Evolutionary conservation across 1,140 invertebrate species (phyloP), one percentile per base, ranked within the genome.

Genomic region (Plectrocnemia conspersa): DNA sequence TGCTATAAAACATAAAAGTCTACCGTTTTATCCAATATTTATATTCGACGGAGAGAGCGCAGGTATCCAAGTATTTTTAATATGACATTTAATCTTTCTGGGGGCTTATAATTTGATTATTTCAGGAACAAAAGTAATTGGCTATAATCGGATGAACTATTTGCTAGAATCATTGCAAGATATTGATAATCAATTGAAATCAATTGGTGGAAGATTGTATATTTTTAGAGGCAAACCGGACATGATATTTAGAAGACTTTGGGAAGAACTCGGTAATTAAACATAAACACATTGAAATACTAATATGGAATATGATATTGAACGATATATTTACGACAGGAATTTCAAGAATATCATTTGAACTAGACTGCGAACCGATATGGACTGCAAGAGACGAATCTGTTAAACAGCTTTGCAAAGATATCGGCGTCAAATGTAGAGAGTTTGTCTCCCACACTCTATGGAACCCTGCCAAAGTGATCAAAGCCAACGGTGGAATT

Each of bases 11-110:
- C 74, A 81, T 42, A 64, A 52, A n/a, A 65, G 63, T 48, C 63
- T 67, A 24, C 71, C 74, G 0, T 70, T 83, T 56, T 80, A 82
- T 57, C 80, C 83, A 0, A 64, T 88, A 1, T 87, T 85, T 62
- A 84, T 88, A 46, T 86, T 87, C 65, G 84, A 88, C 69, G 84
- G 84, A 41, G 78, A 83, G 66, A 84, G 79, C 55, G 83, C 82
- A 65, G 80, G 80, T 82, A 22, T 36, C 32, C 15, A 57, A 27
- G 52, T 56, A 58, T 52, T 42, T 22, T 42, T 22, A 49, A 55
- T 54, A 4, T 5, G n/a, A 45, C 5, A 25, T 11, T 45, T 3
- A 11, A 11, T 6, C n/a, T 59, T 32, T 21, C 45, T 15, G 18
- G 25, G 15, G 53, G 56, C 35, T 56, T 50, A 41, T 48, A 50